Conservation (phyloP, 2,797 vertebrate species). For the Sebastes cheni region DNA sequence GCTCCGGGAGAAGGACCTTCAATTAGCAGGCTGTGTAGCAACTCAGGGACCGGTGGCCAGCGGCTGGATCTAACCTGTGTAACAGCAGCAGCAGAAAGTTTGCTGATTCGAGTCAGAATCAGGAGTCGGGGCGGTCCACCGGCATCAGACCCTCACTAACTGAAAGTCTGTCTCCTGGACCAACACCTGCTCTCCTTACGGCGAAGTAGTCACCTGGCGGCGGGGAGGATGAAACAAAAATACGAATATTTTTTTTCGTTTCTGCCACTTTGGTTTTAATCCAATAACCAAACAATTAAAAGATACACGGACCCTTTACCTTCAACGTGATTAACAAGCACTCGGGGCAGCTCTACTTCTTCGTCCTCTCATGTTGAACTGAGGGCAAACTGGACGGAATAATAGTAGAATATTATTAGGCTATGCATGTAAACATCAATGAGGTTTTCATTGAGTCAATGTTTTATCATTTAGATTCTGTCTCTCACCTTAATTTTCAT, state of each 20-base stretch:
- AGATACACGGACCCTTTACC: too few species aligned
- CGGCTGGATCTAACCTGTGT: too few species aligned
- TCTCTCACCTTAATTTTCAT: background rate
- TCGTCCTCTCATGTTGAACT: too few species aligned
- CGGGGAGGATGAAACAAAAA: background rate
- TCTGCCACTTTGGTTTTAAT: background rate
- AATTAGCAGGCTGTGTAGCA: fast-evolving
- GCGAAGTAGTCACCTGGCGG: too few species aligned
- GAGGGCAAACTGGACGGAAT: background rate
- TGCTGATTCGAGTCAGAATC: too few species aligned
- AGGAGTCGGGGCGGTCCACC: too few species aligned
- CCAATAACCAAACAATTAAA: background rate
- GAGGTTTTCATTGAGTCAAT: background rate
- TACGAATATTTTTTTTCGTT: fast-evolving
- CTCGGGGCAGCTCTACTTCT: too few species aligned
- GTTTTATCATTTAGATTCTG: background rate
- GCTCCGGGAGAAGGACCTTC: too few species aligned
- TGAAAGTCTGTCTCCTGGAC: background rate
- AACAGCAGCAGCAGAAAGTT: too few species aligned
- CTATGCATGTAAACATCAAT: background rate
- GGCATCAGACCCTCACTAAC: background rate
- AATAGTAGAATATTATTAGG: background rate
- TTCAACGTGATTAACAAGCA: too few species aligned
- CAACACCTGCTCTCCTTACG: too few species aligned
- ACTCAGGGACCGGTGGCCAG: too few species aligned